Conservation (phyloP, 1,140 invertebrate species). For the Diprion similis region DNA sequence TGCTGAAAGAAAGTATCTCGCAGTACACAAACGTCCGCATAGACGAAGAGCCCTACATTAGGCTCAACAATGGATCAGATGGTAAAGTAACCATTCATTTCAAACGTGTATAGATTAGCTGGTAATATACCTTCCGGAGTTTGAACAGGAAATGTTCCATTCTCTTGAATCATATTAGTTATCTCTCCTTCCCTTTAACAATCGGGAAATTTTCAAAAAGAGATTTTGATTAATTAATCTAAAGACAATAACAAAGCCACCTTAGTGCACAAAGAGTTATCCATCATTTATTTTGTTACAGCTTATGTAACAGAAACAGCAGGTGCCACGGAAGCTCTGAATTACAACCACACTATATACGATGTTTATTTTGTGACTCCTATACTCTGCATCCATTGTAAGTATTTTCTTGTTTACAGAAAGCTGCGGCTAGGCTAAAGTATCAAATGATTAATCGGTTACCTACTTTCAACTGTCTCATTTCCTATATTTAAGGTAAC, state of each 20-base stretch:
- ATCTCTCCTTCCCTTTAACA: too few species aligned
- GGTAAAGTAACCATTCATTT: slow-evolving; percentile 36
- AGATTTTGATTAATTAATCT: too few species aligned
- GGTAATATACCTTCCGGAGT: neutral
- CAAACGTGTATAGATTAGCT: neutral
- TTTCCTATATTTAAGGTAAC: slow-evolving; percentile 58
- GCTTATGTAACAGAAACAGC: slow-evolving; percentile 49
- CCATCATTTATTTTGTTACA: slow-evolving; percentile 37
- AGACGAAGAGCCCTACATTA: slow-evolving; percentile 58
- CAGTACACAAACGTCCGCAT: slow-evolving; percentile 54
- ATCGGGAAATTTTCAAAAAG: too few species aligned
- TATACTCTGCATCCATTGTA: slow-evolving; percentile 63
- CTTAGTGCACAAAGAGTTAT: neutral
- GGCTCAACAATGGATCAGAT: slow-evolving; percentile 55
- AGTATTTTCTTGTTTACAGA: slow-evolving; percentile 41
- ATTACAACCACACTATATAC: slow-evolving; percentile 46
- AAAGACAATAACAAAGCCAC: neutral
- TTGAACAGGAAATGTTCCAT: too few species aligned
- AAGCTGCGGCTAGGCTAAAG: neutral
- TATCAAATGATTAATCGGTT: neutral
- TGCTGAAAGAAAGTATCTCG: slow-evolving; percentile 60
- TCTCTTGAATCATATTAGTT: too few species aligned
- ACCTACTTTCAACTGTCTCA: slow-evolving; percentile 10
- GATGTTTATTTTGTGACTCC: slow-evolving; percentile 62
- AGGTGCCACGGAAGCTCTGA: slow-evolving; percentile 36